phyloP scores from a whole-genome alignment of 1,140 invertebrate species.

The Pseudobourletiella spinata region DNA sequence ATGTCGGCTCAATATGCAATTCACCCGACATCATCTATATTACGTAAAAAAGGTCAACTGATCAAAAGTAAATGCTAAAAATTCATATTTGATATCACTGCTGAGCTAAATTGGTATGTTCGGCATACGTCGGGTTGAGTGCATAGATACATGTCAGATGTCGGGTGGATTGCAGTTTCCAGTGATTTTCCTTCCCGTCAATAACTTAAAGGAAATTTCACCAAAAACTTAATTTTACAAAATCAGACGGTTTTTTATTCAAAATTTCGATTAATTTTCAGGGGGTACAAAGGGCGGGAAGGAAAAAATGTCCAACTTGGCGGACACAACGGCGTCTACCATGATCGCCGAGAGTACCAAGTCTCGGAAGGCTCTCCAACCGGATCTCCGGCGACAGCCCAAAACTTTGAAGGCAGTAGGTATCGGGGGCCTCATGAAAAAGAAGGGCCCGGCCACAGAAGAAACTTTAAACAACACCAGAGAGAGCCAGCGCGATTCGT shows the following conservation, averaged over 20 bases:
- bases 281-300: neutral
- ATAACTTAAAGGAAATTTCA: neutral
- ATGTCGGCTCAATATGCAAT: no score
- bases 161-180: no score
- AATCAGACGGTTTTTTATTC: neutral
- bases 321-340: neutral
- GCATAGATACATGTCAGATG: no score
- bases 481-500: no score
- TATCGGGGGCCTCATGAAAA: neutral
- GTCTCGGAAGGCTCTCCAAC: neutral
- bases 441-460: no score
- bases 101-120: no score
- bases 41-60: no score
- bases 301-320: neutral
- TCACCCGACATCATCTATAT: no score
- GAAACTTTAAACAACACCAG: no score
- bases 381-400: neutral
- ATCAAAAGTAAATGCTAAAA: no score
- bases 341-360: neutral
- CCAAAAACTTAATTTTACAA: neutral
- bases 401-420: constrained; percentile 1
- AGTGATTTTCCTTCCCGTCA: neutral
- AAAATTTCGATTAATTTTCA: neutral
- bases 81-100: no score
- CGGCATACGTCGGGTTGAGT: no score